phyloP scores from a whole-genome alignment of 2,797 vertebrate species.

The Euthynnus affinis region DNA sequence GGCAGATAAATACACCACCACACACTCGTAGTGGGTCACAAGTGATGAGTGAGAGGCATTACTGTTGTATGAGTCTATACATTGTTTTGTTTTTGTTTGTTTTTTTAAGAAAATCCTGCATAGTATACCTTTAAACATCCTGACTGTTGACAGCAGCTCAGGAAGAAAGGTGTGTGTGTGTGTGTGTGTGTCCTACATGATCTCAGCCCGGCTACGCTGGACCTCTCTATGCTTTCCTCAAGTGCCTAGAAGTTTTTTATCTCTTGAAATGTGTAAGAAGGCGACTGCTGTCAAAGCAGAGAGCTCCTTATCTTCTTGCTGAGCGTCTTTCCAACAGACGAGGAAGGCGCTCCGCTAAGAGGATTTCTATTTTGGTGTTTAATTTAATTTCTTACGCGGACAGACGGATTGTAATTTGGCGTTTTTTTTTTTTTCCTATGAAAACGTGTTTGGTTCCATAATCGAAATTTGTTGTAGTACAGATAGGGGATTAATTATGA shows the following conservation, averaged over 20 bases:
- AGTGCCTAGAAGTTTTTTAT: slow-evolving; percentile 63
- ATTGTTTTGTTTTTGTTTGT: too few species aligned
- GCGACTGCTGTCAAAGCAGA: slow-evolving; percentile 35
- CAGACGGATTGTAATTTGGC: slow-evolving; percentile 51
- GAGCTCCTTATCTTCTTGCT: slow-evolving; percentile 63
- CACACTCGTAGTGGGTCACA: too few species aligned
- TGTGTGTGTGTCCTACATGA: neutral
- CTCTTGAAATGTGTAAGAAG: slow-evolving; percentile 45
- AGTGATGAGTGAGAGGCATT: too few species aligned
- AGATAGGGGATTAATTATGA: slow-evolving; percentile 60
- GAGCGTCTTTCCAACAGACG: slow-evolving; percentile 45
- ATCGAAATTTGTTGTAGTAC: slow-evolving; percentile 62
- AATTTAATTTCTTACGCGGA: slow-evolving; percentile 68
- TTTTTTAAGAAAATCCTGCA: too few species aligned
- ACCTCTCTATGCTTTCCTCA: slow-evolving; percentile 33
- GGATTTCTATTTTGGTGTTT: slow-evolving; percentile 70
- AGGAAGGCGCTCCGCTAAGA: slow-evolving; percentile 49
- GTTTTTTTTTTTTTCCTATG: slow-evolving; percentile 41
- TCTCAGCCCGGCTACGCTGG: slow-evolving; percentile 7
- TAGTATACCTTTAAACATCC: too few species aligned
- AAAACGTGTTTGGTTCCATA: slow-evolving; percentile 54
- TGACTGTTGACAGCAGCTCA: neutral
- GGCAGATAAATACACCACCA: too few species aligned
- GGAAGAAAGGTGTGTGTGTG: slow-evolving; percentile 4
- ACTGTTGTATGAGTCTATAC: too few species aligned